Evolutionary conservation across 2,113 vertebrate genomes (phyloP).

Genomic region (Callorhinus ursinus): DNA sequence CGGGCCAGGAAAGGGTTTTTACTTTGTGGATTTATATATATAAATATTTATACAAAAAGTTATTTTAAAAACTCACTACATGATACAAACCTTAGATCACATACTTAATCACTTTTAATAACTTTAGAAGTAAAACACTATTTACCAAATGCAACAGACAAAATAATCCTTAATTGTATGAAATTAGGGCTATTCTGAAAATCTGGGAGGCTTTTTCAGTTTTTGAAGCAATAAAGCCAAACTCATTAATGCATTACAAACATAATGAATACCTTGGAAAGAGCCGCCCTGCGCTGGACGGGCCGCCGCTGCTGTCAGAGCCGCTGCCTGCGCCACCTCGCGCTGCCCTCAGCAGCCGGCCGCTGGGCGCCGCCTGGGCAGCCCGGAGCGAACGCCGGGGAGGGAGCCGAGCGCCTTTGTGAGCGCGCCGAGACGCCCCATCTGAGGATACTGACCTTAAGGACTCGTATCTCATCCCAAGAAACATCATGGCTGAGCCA

Average conservation of each 20-base stretch:
- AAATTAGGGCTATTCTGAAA: background rate
- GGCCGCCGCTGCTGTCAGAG: no score
- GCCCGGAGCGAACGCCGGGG: no score
- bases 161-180: background rate
- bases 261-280: background rate
- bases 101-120: background rate
- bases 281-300: no score
- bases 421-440: no score
- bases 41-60: background rate
- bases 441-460: no score
- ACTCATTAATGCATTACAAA: background rate
- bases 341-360: no score
- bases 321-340: no score
- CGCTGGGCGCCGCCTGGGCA: no score
- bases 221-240: slow-evolving; percentile 50
- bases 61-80: background rate
- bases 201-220: background rate
- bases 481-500: no score
- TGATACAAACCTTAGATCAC: background rate
- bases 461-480: no score
- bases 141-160: slow-evolving; percentile 8
- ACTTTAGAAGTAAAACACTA: slow-evolving; percentile 25
- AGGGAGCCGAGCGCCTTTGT: no score
- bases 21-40: background rate
- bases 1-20: background rate